Base-by-base conservation (phyloP, 2,797 vertebrate genomes). In the Poecile montanus region DNA sequence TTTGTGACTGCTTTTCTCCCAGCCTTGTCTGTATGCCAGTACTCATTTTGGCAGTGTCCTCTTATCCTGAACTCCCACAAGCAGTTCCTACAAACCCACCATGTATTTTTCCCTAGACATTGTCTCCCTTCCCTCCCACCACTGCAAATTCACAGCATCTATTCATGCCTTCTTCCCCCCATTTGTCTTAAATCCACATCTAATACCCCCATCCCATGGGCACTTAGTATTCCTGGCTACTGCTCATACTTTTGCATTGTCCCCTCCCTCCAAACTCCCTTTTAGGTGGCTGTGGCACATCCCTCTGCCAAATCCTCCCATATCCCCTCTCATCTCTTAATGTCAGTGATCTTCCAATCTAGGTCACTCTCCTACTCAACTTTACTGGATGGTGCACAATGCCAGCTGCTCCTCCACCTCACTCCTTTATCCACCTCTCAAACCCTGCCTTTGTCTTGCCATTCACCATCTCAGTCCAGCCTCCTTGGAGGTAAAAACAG, bases 201-300 rank as follows among this genome's bases (percentile, higher is more conserved):
- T 65, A 71, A 74, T 5, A 40, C 3, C 2, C 11, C 16, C 4
- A 40, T 16, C 21, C 60, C 2, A 1, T 0, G 8, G 34, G 32
- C 1, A 0, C 63, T 25, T 51, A 44, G 7, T n/a, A 23, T 13
- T n/a, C 18, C 20, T 2, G 3, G 12, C 51, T 84, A 51, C 36
- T 62, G 20, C 20, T 60, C 2, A 3, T 66, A 23, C 21, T 17
- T 51, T 32, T 42, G 34, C 21, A 1, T 20, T 40, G 15, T 3
- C 23, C 6, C 10, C 29, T 72, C 5, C 26, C 2, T n/a, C 13
- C 73, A 47, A 42, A 63, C 6, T 53, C 30, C 22, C 7, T 88
- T 76, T 38, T 25, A 42, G 51, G 16, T 54, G 48, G 22, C 44
- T 58, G 26, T 6, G 15, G 44, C 34, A 88, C 16, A 42, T 29